Evolutionary conservation across 2,888 invertebrate species (phyloP).

Genomic region (Amphipoea oculea): DNA sequence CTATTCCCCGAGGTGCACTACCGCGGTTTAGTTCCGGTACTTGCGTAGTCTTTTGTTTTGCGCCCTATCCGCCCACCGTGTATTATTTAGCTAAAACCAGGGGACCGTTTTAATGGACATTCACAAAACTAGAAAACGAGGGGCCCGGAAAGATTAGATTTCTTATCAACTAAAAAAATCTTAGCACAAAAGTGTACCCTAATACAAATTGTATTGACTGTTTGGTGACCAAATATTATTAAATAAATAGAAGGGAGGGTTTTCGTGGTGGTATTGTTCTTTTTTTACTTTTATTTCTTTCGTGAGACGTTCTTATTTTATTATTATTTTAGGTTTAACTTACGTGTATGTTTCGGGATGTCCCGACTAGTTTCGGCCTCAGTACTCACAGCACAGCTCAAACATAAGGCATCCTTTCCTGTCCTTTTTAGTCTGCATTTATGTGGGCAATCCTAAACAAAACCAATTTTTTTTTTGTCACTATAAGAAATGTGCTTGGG

Average conservation of each 20-base stretch:
- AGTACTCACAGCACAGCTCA: neutral
- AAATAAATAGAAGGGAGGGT: slow-evolving; percentile 60
- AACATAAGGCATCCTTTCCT: neutral
- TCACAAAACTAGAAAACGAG: slow-evolving; percentile 78
- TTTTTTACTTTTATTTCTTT: slow-evolving; percentile 24
- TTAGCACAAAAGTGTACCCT: slow-evolving; percentile 70
- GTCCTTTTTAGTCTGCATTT: neutral
- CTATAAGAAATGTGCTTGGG: neutral
- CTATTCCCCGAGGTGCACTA: slow-evolving; percentile 85
- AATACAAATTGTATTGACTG: slow-evolving; percentile 73
- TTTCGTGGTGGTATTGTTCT: slow-evolving; percentile 48
- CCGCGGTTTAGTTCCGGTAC: slow-evolving; percentile 88
- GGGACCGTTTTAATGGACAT: slow-evolving; percentile 87
- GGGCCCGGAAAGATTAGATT: slow-evolving; percentile 87
- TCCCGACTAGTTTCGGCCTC: neutral
- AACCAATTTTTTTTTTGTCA: neutral
- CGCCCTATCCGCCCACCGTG: slow-evolving; percentile 80
- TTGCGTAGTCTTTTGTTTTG: slow-evolving; percentile 83
- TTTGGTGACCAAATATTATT: slow-evolving; percentile 63
- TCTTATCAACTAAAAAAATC: slow-evolving; percentile 86
- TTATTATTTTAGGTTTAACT: neutral
- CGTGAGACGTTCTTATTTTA: neutral
- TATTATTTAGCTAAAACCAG: slow-evolving; percentile 89
- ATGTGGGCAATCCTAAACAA: neutral
- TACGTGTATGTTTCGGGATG: neutral